Evolutionary conservation across 2,797 vertebrate species (phyloP), one percentile per base, ranked within the genome.

Genomic region (Holocentrus rufus): DNA sequence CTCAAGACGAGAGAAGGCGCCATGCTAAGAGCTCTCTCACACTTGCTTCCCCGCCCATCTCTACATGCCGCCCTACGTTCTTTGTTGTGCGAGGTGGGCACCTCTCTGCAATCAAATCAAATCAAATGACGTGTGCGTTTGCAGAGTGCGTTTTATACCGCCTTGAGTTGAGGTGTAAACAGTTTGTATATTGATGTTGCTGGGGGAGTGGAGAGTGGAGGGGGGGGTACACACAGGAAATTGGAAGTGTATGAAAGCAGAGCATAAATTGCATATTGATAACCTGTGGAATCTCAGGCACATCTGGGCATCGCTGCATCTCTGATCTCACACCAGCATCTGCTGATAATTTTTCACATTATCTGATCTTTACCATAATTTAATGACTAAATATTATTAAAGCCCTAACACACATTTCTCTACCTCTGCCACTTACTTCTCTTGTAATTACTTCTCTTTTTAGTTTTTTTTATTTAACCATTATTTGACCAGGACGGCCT

Each of bases 171-270:
- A 34, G 1, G 5, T 25, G 22, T 27, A 25, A 27, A 60, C 31
- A 57, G 59, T 83, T 71, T 73, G 65, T 81, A 87, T 85, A 76
- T 52, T 75, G 71, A 85, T n/a, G n/a, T n/a, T n/a, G n/a, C n/a
- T n/a, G n/a, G n/a, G n/a, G n/a, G n/a, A n/a, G n/a, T n/a, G n/a
- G n/a, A n/a, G n/a, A n/a, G 2, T 27, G 25, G 25, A 27, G 25
- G 25, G 25, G 25, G 25, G 25, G 25, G 30, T 57, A 8, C 50
- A 2, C 39, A n/a, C 49, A 34, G 55, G 65, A 57, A 22, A 61
- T 20, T 69, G 54, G 54, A 39, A 62, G 53, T 65, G 66, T 49
- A 44, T 14, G 44, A 70, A 25, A 22, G 59, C 58, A 49, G 63
- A 57, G 64, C 73, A 72, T 52, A 46, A 72, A 68, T 68, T 64